phyloP scores from a whole-genome alignment of 2,113 vertebrate genomes.

The Typhlomys cinereus region DNA sequence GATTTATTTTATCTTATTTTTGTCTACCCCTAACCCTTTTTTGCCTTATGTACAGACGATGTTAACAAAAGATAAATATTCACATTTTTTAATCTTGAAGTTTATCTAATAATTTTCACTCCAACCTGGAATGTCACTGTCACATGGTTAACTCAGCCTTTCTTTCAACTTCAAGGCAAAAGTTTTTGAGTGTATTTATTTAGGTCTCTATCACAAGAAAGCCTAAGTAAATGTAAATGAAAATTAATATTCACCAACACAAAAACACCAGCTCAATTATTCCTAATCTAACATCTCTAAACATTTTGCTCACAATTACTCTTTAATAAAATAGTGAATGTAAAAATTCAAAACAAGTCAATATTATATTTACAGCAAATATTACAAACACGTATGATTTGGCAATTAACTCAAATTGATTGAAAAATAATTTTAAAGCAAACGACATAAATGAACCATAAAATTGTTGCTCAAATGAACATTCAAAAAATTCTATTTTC shows the following conservation, averaged over 20 bases:
- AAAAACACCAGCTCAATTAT: background rate
- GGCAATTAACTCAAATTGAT: background rate
- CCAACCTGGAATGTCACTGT: background rate
- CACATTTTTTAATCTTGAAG: no score
- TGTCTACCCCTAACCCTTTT: no score
- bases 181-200: background rate
- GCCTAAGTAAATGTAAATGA: background rate
- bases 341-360: background rate
- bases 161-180: background rate
- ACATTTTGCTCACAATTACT: background rate
- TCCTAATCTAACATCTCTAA: background rate
- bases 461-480: background rate
- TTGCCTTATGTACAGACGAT: no score
- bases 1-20: no score
- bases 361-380: background rate
- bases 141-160: background rate
- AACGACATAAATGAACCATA: background rate
- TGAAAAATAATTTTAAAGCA: background rate
- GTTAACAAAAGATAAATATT: no score
- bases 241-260: background rate
- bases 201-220: background rate
- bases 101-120: background rate
- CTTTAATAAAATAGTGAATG: background rate
- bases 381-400: background rate
- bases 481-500: background rate